phyloP scores from a whole-genome alignment of 2,797 vertebrate genomes.

The Pseudochaenichthys georgianus region DNA sequence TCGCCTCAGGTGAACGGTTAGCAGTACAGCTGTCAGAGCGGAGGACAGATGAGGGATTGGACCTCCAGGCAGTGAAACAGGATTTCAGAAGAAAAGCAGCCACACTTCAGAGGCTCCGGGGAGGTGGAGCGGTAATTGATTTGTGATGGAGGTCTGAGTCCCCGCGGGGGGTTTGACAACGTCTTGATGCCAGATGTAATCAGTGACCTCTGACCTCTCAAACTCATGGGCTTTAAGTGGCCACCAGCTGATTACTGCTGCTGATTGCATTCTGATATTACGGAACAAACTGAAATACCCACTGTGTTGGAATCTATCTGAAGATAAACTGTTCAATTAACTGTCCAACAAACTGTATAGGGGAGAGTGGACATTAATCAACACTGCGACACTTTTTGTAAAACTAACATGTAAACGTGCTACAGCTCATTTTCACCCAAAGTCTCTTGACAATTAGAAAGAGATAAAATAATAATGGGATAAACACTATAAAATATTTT shows the following conservation, averaged over 20 bases:
- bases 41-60: slow-evolving; percentile 59
- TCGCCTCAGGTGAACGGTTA: slow-evolving; percentile 41
- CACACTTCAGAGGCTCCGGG: slow-evolving; percentile 38
- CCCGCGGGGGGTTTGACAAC: slow-evolving; percentile 26
- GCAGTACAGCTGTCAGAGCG: slow-evolving; percentile 43
- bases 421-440: not conserved
- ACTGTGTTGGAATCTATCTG: slow-evolving; percentile 10
- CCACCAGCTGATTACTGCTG: slow-evolving; percentile 26
- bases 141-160: slow-evolving; percentile 59
- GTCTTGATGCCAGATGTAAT: slow-evolving; percentile 47
- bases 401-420: not conserved
- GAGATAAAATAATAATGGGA: not conserved
- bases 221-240: slow-evolving; percentile 56
- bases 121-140: slow-evolving; percentile 67
- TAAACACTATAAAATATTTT: not conserved
- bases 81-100: slow-evolving; percentile 55
- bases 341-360: not conserved
- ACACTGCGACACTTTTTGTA: slow-evolving; percentile 2
- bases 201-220: slow-evolving; percentile 51
- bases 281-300: not conserved
- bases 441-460: not conserved
- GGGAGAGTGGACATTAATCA: not conserved
- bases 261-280: slow-evolving; percentile 25
- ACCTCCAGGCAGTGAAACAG: slow-evolving; percentile 40
- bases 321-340: not conserved